These are phyloP conservation scores for Hymenochirus boettgeri DNA, from an alignment of 2,113 vertebrate species.

Conservation along the genomic window DNA sequence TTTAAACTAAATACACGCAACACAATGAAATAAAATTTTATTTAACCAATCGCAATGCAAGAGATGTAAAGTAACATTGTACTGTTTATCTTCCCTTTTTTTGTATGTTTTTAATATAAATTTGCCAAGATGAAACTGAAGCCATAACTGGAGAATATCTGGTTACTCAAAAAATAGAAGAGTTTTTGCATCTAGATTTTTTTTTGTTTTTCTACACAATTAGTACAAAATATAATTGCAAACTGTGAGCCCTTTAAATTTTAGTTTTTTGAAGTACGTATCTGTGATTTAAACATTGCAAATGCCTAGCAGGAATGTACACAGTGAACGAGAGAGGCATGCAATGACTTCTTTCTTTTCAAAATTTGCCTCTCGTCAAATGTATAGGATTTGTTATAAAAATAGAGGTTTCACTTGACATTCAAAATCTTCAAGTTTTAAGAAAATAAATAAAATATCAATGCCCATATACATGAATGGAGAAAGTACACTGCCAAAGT, in stretches of 20 bases:
- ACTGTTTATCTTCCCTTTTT: constrained; percentile 20
- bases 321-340: constrained; percentile 49
- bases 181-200: neutral
- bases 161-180: too few species aligned
- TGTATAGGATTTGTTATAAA: constrained; percentile 51
- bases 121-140: neutral
- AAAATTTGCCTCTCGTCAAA: constrained; percentile 43
- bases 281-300: constrained; percentile 33
- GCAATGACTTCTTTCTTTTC: constrained; percentile 43
- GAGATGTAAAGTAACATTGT: constrained; percentile 4
- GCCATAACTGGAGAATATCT: neutral
- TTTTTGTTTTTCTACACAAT: neutral
- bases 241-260: constrained; percentile 50
- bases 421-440: constrained; percentile 58
- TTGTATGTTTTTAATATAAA: constrained; percentile 2
- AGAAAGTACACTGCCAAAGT: constrained; percentile 37
- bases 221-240: constrained; percentile 17
- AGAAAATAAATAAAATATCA: constrained; percentile 53
- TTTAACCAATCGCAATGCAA: neutral
- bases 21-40: constrained; percentile 12
- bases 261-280: constrained; percentile 48
- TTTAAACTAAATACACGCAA: constrained; percentile 6
- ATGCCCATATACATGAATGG: constrained; percentile 52
- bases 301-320: constrained; percentile 55
- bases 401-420: constrained; percentile 54